Percentiles rank a stretch among this genome's conserved stretches.
Conservation (phyloP, 2,113 vertebrate species). For the Entomyzon cyanotis region DNA sequence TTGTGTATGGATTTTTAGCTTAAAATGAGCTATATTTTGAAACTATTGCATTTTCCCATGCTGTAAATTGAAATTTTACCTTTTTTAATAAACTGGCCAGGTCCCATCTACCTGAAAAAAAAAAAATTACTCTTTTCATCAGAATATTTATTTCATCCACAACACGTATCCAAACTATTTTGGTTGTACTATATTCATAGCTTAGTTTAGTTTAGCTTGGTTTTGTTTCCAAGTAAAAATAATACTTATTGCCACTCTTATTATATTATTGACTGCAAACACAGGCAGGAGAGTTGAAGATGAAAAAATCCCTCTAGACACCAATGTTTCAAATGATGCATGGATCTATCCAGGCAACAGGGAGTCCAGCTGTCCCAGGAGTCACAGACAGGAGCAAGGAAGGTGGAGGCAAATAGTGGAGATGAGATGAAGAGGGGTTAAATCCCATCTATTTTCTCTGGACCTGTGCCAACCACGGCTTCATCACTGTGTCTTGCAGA, state of each 20-base stretch:
- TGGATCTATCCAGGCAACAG: not conserved
- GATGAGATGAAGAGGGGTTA: not conserved
- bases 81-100: not conserved
- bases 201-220: not conserved
- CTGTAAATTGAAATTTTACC: not conserved
- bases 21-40: not conserved
- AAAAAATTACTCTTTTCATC: not conserved
- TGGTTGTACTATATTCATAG: not conserved
- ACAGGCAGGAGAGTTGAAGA: not conserved
- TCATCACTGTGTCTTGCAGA: not conserved
- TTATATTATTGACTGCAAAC: not conserved
- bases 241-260: not conserved
- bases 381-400: not conserved
- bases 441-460: not conserved
- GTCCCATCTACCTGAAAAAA: not conserved
- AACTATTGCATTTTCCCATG: not conserved
- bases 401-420: not conserved
- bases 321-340: not conserved
- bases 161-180: not conserved
- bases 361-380: not conserved
- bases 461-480: not conserved
- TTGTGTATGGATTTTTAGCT: accelerated
- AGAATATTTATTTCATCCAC: not conserved
- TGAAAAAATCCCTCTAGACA: not conserved
- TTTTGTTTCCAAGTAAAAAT: not conserved